These are phyloP conservation scores for Dicyrtoma fusca DNA, from an alignment of 2,888 invertebrate genomes.

Conservation along the genomic window DNA sequence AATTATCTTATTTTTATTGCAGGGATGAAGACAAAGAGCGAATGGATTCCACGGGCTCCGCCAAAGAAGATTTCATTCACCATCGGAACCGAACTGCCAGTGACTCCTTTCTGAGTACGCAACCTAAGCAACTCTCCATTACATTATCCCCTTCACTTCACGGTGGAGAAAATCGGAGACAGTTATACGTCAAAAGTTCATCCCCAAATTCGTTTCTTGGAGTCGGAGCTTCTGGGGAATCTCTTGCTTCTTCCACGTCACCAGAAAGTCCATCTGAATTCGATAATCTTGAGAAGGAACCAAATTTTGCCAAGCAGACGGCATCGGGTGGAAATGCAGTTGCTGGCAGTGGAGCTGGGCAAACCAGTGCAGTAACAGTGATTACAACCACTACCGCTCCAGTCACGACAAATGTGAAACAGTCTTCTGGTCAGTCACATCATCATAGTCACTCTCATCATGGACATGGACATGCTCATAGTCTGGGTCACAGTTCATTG, in stretches of 20 bases:
- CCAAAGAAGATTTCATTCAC: conserved; percentile 37
- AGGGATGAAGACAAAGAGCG: conserved; percentile 71
- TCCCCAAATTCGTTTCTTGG: conserved; percentile 29
- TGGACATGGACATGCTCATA: background rate
- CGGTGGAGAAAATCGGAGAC: conserved; percentile 31
- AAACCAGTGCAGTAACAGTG: too few species aligned
- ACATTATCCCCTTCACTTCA: conserved; percentile 40
- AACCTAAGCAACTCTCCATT: conserved; percentile 36
- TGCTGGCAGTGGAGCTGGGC: too few species aligned
- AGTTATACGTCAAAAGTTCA: conserved; percentile 35
- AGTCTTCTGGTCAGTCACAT: background rate
- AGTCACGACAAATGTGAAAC: too few species aligned
- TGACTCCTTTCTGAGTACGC: conserved; percentile 50
- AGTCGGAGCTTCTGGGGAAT: conserved; percentile 41
- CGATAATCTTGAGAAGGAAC: conserved; percentile 37
- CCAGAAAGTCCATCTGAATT: conserved; percentile 42
- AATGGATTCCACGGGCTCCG: conserved; percentile 65
- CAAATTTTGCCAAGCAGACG: conserved; percentile 11
- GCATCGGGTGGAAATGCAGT: too few species aligned
- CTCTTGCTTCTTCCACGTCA: conserved; percentile 41
- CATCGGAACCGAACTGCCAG: conserved; percentile 45
- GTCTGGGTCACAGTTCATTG: background rate
- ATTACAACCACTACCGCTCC: too few species aligned
- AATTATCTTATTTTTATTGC: background rate
- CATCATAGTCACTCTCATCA: background rate